phyloP scores from a whole-genome alignment of 2,113 vertebrate species.

The Rafetus swinhoei region DNA sequence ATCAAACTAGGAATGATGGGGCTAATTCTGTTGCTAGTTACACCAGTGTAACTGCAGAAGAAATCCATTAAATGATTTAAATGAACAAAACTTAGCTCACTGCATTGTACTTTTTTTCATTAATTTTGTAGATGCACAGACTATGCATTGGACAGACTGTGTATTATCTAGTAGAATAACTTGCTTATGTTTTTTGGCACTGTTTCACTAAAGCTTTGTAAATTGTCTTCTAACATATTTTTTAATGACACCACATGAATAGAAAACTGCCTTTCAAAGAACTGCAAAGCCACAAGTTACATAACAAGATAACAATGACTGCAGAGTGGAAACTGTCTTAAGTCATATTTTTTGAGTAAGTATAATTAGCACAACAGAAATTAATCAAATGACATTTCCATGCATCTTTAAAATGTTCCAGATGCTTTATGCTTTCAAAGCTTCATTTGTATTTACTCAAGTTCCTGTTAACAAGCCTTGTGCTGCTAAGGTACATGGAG shows the following conservation, averaged over 20 bases:
- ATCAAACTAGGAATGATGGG: neutral
- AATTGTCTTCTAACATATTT: constrained; percentile 37
- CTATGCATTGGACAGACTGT: neutral
- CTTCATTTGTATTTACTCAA: constrained; percentile 26
- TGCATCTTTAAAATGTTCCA: constrained; percentile 48
- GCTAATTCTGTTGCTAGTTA: neutral
- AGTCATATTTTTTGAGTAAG: constrained; percentile 4
- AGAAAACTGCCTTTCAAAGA: constrained; percentile 46
- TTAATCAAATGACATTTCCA: constrained; percentile 21
- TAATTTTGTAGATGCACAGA: too few species aligned
- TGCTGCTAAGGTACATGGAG: neutral
- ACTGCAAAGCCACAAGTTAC: constrained; percentile 47
- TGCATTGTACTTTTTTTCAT: neutral
- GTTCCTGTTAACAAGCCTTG: constrained; percentile 6
- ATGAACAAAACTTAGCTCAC: rapidly evolving
- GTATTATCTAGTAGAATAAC: constrained; percentile 1
- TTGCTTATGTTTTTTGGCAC: constrained; percentile 30
- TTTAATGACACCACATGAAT: constrained; percentile 41
- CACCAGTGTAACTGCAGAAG: neutral
- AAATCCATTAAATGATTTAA: neutral
- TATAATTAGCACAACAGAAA: constrained; percentile 32
- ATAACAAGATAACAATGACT: constrained; percentile 4
- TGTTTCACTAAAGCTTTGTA: constrained; percentile 40
- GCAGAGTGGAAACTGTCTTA: neutral
- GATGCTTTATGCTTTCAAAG: constrained; percentile 30